Percentiles rank a stretch among this genome's conserved stretches.
phyloP scores from a whole-genome alignment of 2,797 vertebrate genomes.

The Notolabrus celidotus region DNA sequence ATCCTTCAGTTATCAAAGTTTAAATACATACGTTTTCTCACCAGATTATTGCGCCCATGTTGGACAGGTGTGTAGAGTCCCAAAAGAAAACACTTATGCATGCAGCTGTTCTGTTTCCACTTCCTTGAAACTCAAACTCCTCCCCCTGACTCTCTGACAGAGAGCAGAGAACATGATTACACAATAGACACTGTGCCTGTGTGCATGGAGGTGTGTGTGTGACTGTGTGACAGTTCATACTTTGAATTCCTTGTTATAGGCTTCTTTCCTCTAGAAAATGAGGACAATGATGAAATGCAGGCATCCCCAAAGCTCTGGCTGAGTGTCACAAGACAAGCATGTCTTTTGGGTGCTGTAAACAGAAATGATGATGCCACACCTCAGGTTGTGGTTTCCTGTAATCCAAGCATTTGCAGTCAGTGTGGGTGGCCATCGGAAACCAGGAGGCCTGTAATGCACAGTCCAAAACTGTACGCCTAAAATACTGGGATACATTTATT shows the following conservation, averaged over 20 bases:
- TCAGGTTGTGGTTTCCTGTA: slow-evolving; percentile 2
- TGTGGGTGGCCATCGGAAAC: background rate
- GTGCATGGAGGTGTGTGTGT: background rate
- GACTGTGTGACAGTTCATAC: background rate
- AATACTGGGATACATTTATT: too few relatives aligned
- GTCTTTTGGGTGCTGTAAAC: background rate
- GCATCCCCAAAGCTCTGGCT: too few relatives aligned
- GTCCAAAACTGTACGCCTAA: too few relatives aligned
- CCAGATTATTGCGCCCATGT: background rate
- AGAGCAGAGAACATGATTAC: background rate
- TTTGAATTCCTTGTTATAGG: background rate
- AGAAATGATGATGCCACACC: background rate
- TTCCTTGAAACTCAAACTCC: slow-evolving; percentile 45
- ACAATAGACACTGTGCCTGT: slow-evolving; percentile 23
- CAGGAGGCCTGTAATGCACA: background rate
- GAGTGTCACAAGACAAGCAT: background rate
- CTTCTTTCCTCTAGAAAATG: too few relatives aligned
- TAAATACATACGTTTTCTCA: slow-evolving; percentile 32
- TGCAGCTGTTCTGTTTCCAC: slow-evolving; percentile 3
- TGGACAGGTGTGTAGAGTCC: background rate
- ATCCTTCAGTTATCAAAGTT: background rate
- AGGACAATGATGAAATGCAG: background rate
- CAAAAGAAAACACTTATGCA: background rate
- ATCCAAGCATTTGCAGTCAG: slow-evolving; percentile 4
- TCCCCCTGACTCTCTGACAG: slow-evolving; percentile 29